Percentiles rank a stretch among this genome's conserved stretches.
phyloP scores from a whole-genome alignment of 1,140 invertebrate genomes.

The Cydia splendana region DNA sequence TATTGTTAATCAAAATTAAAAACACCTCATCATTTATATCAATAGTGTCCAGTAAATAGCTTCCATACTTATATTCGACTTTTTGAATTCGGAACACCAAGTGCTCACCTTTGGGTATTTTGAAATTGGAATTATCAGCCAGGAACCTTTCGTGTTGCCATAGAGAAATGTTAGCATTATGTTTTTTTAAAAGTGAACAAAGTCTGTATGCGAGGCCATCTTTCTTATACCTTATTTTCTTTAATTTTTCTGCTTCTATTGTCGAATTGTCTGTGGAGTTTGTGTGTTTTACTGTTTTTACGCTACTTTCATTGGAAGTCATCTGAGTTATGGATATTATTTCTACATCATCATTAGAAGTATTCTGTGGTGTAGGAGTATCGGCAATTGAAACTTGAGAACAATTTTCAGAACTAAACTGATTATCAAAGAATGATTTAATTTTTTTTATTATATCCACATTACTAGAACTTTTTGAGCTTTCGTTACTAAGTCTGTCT shows the following conservation, averaged over 20 bases:
- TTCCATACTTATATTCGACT: constrained; percentile 57
- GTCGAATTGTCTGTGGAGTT: constrained; percentile 30
- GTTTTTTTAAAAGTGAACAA: constrained; percentile 62
- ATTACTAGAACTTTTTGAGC: constrained; percentile 34
- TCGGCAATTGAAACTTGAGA: constrained; percentile 65
- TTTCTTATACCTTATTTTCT: constrained; percentile 66
- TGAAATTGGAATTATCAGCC: constrained; percentile 64
- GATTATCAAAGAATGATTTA: constrained; percentile 60
- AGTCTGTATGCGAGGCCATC: constrained; percentile 60
- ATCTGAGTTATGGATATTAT: constrained; percentile 48
- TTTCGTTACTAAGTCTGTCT: constrained; percentile 20
- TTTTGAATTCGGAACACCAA: constrained; percentile 54
- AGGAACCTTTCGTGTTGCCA: constrained; percentile 72
- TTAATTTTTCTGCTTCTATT: constrained; percentile 44
- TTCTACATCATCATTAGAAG: constrained; percentile 57
- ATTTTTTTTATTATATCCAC: constrained; percentile 51
- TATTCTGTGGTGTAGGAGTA: constrained; percentile 47
- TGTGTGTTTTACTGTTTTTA: constrained; percentile 34
- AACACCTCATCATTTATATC: constrained; percentile 48
- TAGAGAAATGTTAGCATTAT: constrained; percentile 56
- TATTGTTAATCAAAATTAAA: constrained; percentile 58
- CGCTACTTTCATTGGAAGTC: constrained; percentile 35
- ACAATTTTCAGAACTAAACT: constrained; percentile 54
- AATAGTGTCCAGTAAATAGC: constrained; percentile 51
- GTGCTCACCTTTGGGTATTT: constrained; percentile 60